A percentile compares a stretch with the other conserved stretches of the same genome.
phyloP scores from a whole-genome alignment of 64 coral and sea anemone genomes.

The Pocillopora damicornis region DNA sequence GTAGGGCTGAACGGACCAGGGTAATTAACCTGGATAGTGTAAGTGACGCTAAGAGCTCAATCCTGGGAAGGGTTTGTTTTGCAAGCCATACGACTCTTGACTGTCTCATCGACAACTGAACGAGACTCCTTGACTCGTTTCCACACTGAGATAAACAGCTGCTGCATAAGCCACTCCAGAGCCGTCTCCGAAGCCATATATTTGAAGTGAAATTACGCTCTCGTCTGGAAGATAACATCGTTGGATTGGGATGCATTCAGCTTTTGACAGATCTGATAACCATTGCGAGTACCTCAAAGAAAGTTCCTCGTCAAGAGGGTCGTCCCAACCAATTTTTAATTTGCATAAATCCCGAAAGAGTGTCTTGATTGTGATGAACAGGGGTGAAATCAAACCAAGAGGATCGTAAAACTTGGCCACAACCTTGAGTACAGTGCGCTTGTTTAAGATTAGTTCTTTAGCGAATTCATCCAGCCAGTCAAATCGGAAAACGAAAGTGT shows the following conservation, averaged over 20 bases:
- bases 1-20: too few species aligned
- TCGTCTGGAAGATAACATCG: too few species aligned
- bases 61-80: too few species aligned
- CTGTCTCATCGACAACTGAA: too few species aligned
- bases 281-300: not conserved
- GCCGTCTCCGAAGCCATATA: too few species aligned
- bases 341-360: not conserved
- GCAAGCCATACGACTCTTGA: too few species aligned
- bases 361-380: not conserved
- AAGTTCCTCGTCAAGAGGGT: not conserved
- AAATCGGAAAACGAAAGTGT: conserved; percentile 13
- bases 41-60: too few species aligned
- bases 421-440: conserved; percentile 4
- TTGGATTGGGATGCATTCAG: not conserved
- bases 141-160: too few species aligned
- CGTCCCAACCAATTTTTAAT: not conserved
- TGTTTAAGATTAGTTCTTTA: conserved; percentile 23
- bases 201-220: too few species aligned
- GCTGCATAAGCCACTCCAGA: too few species aligned
- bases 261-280: not conserved
- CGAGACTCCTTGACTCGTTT: too few species aligned
- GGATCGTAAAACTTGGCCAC: conserved; percentile 31
- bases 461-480: conserved; percentile 8
- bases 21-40: too few species aligned
- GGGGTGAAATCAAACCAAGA: conserved; percentile 24